A percentile compares a stretch with the other conserved stretches of the same genome.
These are phyloP conservation scores for Tinamus guttatus DNA, from an alignment of 2,113 vertebrate species.

Conservation along the genomic window DNA sequence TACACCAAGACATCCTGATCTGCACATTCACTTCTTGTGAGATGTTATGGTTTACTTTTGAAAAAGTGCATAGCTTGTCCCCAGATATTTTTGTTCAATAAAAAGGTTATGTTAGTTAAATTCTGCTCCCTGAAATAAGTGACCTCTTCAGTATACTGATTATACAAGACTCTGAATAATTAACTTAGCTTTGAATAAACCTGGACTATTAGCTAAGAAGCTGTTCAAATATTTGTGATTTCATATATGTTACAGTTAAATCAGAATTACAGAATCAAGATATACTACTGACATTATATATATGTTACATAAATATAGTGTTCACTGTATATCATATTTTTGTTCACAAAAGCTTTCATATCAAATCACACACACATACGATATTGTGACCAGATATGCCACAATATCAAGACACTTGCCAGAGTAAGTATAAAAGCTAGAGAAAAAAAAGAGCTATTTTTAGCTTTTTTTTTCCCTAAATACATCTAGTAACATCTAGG, in stretches of 20 bases:
- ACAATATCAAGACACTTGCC: background rate
- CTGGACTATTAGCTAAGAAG: background rate
- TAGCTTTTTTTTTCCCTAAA: background rate
- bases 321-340: background rate
- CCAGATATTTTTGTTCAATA: background rate
- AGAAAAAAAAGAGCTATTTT: background rate
- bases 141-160: background rate
- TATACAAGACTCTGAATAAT: background rate
- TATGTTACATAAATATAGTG: background rate
- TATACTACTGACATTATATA: background rate
- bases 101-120: background rate
- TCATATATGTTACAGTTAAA: background rate
- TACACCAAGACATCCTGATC: background rate
- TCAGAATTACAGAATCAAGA: background rate
- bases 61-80: background rate
- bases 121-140: background rate
- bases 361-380: background rate
- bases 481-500: background rate
- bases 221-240: background rate
- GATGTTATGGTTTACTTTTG: background rate
- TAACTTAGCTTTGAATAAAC: background rate
- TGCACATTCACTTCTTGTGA: background rate
- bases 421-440: background rate
- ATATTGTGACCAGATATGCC: too few relatives aligned
- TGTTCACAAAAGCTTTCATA: background rate